Conservation (phyloP, 92 coral and sea anemone genomes). For the Ricordea florida region DNA sequence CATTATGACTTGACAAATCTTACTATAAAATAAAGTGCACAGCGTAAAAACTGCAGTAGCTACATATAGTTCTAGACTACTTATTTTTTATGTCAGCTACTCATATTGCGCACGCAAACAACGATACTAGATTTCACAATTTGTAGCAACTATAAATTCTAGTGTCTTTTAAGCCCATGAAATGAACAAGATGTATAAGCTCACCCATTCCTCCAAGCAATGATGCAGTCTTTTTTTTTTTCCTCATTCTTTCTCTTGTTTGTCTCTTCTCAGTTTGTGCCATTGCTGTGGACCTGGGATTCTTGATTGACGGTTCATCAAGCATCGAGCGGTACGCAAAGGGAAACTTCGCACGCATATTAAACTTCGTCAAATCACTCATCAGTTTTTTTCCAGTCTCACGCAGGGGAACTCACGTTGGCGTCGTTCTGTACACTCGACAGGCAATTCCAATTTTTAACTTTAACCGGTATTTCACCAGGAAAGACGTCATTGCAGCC, state of each 20-base stretch:
- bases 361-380: conserved; percentile 73
- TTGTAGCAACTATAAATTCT: too few relatives aligned
- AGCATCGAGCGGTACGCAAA: conserved; percentile 84
- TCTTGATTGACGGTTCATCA: conserved; percentile 93
- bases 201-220: too few relatives aligned
- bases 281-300: conserved; percentile 75
- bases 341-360: conserved; percentile 84
- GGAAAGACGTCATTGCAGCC: conserved; percentile 39
- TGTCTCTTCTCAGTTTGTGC: conserved; percentile 48
- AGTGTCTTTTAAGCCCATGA: too few relatives aligned
- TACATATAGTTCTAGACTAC: too few relatives aligned
- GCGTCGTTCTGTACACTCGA: conserved; percentile 72
- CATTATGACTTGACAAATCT: too few relatives aligned
- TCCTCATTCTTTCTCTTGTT: not conserved
- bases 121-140: too few relatives aligned
- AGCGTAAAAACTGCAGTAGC: too few relatives aligned
- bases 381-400: conserved; percentile 73
- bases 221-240: not conserved
- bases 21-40: too few relatives aligned
- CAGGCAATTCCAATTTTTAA: conserved; percentile 64
- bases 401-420: conserved; percentile 70
- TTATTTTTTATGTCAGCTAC: too few relatives aligned
- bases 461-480: conserved; percentile 61
- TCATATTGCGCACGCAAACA: too few relatives aligned
- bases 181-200: too few relatives aligned